phyloP scores from a whole-genome alignment of 1,140 invertebrate species.

The Ostrea denselamellosa region DNA sequence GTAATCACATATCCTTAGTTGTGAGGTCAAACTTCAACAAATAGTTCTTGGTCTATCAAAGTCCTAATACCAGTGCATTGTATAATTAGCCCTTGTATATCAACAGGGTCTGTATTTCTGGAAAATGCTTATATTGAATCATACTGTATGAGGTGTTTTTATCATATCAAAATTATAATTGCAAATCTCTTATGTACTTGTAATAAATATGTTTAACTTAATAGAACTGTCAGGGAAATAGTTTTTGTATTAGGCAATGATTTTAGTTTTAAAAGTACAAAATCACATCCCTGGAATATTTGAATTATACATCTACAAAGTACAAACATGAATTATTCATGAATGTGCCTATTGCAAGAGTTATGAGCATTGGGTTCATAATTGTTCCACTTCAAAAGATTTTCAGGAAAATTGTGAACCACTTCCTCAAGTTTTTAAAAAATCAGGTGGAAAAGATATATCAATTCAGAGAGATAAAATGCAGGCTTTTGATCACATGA shows the following conservation, averaged over 20 bases:
- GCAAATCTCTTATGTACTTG: conserved; percentile 12
- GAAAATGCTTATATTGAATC: neutral
- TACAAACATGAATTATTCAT: conserved; percentile 34
- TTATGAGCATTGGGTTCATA: neutral
- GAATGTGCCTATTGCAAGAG: neutral
- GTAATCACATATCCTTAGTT: too few species aligned
- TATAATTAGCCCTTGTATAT: too few species aligned
- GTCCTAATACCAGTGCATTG: too few species aligned
- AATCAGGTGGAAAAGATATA: neutral
- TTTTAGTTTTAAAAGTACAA: neutral
- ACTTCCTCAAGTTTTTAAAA: neutral
- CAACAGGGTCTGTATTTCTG: neutral
- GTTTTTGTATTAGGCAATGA: neutral
- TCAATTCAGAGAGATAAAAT: neutral
- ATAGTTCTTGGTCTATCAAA: too few species aligned
- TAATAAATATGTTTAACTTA: neutral
- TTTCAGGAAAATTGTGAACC: conserved; percentile 2
- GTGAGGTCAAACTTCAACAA: too few species aligned
- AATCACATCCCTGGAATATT: conserved; percentile 1
- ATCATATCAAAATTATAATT: neutral
- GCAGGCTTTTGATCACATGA: neutral
- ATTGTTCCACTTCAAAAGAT: neutral
- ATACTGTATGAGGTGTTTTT: neutral
- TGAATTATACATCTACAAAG: neutral
- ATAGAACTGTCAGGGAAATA: neutral